Evolutionary conservation across 2,888 invertebrate genomes (phyloP).

Genomic region (Monoplex corrugatus): DNA sequence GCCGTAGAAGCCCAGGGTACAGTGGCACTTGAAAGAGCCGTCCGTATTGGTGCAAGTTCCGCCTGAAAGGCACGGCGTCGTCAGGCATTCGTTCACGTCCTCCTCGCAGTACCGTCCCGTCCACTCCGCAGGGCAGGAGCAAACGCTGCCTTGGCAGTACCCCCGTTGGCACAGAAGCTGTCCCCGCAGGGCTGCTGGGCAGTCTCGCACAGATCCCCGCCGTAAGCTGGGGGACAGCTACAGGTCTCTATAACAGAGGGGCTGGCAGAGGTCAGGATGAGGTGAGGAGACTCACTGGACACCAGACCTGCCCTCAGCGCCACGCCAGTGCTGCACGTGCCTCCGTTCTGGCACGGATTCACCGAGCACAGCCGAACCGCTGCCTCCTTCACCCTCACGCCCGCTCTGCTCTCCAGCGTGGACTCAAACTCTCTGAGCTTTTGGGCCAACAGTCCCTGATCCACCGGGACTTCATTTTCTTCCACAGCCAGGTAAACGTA

Average conservation of each 20-base stretch:
- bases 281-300: constrained; percentile 88
- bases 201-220: constrained; percentile 94
- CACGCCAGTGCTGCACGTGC: constrained; percentile 77
- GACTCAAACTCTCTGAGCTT: constrained; percentile 57
- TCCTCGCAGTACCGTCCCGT: constrained; percentile 69
- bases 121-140: constrained; percentile 73
- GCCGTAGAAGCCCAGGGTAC: constrained; percentile 73
- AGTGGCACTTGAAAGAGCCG: constrained; percentile 73
- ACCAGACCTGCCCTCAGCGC: constrained; percentile 57
- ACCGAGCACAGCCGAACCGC: constrained; percentile 79
- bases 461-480: constrained; percentile 41
- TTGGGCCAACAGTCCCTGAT: constrained; percentile 40
- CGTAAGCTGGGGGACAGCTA: constrained; percentile 93
- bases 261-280: constrained; percentile 92
- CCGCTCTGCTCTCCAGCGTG: constrained; percentile 62
- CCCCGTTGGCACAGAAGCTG: constrained; percentile 95
- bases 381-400: constrained; percentile 61
- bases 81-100: constrained; percentile 85
- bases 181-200: constrained; percentile 93
- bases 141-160: constrained; percentile 85
- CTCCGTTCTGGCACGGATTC: constrained; percentile 85
- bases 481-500: constrained; percentile 83
- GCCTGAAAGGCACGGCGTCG: constrained; percentile 92
- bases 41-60: constrained; percentile 86
- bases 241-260: constrained; percentile 91